Evolutionary conservation across 2,888 invertebrate species (phyloP).

Genomic region (Autographa gamma): DNA sequence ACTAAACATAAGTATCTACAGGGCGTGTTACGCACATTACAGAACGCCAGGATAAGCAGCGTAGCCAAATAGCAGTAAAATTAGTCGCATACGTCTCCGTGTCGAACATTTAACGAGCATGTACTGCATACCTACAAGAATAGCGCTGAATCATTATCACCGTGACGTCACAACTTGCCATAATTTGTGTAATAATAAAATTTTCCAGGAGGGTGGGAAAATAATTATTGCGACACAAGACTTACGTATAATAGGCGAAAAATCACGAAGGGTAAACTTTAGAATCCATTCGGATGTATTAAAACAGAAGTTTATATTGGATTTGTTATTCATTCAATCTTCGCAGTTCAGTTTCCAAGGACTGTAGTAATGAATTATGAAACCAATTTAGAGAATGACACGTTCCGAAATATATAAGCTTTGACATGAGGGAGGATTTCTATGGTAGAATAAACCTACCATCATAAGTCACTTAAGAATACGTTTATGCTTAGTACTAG

Average conservation of each 20-base stretch:
- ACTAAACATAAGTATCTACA: no score
- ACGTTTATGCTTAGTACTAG: not conserved
- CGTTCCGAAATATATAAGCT: not conserved
- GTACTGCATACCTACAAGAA: conserved; percentile 30
- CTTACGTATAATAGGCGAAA: conserved; percentile 37
- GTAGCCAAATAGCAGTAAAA: conserved; percentile 3
- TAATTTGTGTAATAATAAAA: conserved; percentile 28
- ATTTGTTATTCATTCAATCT: conserved; percentile 9
- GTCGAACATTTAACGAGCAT: conserved; percentile 22
- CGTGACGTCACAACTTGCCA: conserved; percentile 30
- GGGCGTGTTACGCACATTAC: not conserved
- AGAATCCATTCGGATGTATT: conserved; percentile 14
- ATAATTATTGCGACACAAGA: conserved; percentile 19
- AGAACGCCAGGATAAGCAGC: not conserved
- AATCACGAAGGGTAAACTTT: conserved; percentile 24
- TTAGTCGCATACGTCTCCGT: conserved; percentile 1
- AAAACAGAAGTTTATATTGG: conserved; percentile 21
- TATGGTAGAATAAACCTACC: not conserved
- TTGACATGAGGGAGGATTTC: not conserved
- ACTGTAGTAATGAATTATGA: not conserved
- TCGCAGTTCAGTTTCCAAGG: not conserved
- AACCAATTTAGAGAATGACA: conserved; percentile 1
- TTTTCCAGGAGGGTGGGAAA: conserved; percentile 30
- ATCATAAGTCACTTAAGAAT: not conserved
- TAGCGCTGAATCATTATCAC: conserved; percentile 35